These are phyloP conservation scores for Corythornis vintsioides DNA, from an alignment of 2,113 vertebrate genomes.

Conservation along the genomic window DNA sequence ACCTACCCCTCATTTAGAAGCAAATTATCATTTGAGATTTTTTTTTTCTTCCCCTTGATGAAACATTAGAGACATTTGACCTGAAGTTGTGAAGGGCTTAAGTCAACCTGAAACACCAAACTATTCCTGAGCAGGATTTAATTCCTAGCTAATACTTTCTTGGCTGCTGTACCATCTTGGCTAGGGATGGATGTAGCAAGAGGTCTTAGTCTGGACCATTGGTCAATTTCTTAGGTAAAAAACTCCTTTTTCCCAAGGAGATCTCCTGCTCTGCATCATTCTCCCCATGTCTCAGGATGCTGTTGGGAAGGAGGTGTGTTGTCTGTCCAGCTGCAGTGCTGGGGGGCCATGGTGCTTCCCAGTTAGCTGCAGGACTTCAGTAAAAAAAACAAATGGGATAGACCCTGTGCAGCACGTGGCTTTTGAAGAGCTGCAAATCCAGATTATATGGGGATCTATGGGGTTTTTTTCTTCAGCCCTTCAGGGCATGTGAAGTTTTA, in stretches of 20 bases:
- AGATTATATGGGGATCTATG: not conserved
- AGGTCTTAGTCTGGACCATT: not conserved
- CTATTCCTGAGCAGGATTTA: not conserved
- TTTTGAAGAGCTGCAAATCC: not conserved
- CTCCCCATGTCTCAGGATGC: not conserved
- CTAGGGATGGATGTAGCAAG: not conserved
- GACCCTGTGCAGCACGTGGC: accelerated
- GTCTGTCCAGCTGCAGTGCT: not conserved
- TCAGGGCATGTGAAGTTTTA: not conserved
- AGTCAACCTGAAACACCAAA: not conserved
- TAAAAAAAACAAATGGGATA: accelerated
- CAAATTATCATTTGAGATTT: not conserved
- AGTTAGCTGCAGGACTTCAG: not conserved
- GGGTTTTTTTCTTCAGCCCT: not conserved
- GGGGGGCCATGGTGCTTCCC: not conserved
- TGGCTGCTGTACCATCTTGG: not conserved
- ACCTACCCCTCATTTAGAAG: not conserved
- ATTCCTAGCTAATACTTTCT: not conserved
- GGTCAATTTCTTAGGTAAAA: not conserved
- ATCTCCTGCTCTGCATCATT: not conserved
- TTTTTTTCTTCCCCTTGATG: not conserved
- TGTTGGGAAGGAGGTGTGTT: not conserved
- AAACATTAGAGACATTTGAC: not conserved
- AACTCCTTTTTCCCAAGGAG: not conserved
- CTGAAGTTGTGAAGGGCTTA: not conserved